These are phyloP conservation scores for Porites australiensis DNA, from an alignment of 64 coral and sea anemone genomes.

Conservation along the genomic window DNA sequence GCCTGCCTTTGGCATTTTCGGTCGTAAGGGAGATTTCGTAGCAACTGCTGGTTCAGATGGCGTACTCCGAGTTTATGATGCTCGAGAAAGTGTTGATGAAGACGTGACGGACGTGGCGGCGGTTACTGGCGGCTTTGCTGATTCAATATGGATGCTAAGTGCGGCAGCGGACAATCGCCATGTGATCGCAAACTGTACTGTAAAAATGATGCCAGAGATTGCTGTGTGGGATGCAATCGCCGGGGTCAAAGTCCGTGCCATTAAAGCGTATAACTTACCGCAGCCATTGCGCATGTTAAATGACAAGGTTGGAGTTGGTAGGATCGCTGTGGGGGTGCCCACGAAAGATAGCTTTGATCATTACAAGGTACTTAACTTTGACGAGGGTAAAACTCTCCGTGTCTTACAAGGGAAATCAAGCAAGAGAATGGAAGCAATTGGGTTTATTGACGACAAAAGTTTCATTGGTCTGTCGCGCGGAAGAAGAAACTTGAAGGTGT, in stretches of 20 bases:
- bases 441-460: constrained; percentile 74
- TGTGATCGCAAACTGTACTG: constrained; percentile 35
- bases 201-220: constrained; percentile 26
- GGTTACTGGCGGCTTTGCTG: constrained; percentile 8
- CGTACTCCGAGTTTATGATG: constrained; percentile 32
- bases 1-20: constrained; percentile 16
- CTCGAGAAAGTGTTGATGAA: constrained; percentile 3
- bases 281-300: constrained; percentile 44
- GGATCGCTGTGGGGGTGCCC: constrained; percentile 7
- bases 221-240: constrained; percentile 61
- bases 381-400: constrained; percentile 65
- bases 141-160: constrained; percentile 30
- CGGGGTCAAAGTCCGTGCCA: constrained; percentile 30
- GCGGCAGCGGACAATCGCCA: constrained; percentile 40
- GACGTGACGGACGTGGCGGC: constrained; percentile 23
- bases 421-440: constrained; percentile 92
- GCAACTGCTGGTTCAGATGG: constrained; percentile 22
- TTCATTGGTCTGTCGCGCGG: constrained; percentile 77
- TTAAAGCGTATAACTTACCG: constrained; percentile 25
- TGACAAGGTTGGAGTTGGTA: constrained; percentile 33
- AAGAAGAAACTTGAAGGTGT: constrained; percentile 71
- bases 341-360: constrained; percentile 75
- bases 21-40: constrained; percentile 4
- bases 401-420: constrained; percentile 80
- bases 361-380: constrained; percentile 82